A percentile compares a stretch with the other conserved stretches of the same genome.
These are phyloP conservation scores for Camptogramma bilineatum DNA, from an alignment of 2,888 invertebrate genomes.

Conservation along the genomic window DNA sequence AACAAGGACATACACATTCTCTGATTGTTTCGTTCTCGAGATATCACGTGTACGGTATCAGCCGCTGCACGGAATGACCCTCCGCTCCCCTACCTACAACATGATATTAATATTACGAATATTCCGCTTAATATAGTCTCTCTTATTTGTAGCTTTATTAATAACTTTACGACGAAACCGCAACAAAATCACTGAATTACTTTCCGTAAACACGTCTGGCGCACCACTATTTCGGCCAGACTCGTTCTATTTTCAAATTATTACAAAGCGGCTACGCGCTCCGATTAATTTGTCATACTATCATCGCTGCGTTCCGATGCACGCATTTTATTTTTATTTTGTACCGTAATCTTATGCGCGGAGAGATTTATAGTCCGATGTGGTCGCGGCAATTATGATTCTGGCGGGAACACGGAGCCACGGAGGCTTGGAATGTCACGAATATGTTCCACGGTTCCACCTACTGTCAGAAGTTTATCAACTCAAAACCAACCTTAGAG, in stretches of 20 bases:
- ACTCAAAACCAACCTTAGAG: slow-evolving; percentile 21
- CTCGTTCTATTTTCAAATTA: slow-evolving; percentile 69
- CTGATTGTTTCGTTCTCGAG: too few relatives aligned
- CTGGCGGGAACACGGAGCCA: slow-evolving; percentile 47
- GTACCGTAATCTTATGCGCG: slow-evolving; percentile 58
- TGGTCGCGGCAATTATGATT: slow-evolving; percentile 64
- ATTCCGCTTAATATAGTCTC: neutral
- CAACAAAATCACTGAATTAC: slow-evolving; percentile 38
- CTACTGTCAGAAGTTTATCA: slow-evolving; percentile 23
- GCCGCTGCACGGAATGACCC: too few relatives aligned
- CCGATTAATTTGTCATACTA: slow-evolving; percentile 75
- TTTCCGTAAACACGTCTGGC: slow-evolving; percentile 41
- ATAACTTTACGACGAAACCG: slow-evolving; percentile 38
- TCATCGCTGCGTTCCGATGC: slow-evolving; percentile 61
- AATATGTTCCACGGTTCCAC: slow-evolving; percentile 44
- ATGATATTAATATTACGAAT: neutral
- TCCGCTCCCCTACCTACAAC: neutral
- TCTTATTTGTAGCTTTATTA: slow-evolving; percentile 26
- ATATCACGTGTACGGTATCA: too few relatives aligned
- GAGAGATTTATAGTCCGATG: slow-evolving; percentile 66
- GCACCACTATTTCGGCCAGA: slow-evolving; percentile 48
- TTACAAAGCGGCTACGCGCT: slow-evolving; percentile 60
- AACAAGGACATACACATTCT: too few relatives aligned
- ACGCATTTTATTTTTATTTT: slow-evolving; percentile 62
- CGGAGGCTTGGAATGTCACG: slow-evolving; percentile 57